Percentiles rank a stretch among this genome's conserved stretches.
These are phyloP conservation scores for Emys orbicularis DNA, from an alignment of 2,797 vertebrate species.

Conservation along the genomic window DNA sequence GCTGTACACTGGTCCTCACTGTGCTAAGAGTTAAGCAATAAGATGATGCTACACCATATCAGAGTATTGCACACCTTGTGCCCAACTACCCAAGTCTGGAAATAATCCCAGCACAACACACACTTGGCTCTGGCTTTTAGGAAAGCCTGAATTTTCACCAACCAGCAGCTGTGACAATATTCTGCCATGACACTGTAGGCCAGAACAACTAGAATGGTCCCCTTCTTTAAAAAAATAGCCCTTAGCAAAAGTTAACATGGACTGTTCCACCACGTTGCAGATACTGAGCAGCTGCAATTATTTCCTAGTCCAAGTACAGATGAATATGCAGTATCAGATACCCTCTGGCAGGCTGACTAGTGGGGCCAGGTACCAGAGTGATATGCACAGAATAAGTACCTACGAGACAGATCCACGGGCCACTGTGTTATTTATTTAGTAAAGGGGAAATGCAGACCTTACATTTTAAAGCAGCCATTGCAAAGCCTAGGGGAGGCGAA, in stretches of 20 bases:
- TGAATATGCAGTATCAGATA: neutral
- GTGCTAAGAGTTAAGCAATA: neutral
- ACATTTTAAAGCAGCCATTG: neutral
- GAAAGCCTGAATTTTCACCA: neutral
- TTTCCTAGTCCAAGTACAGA: neutral
- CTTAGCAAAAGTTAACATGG: neutral
- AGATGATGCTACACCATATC: fast-evolving
- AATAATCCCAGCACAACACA: neutral
- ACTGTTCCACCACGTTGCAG: neutral
- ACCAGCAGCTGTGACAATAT: neutral
- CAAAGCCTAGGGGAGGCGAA: neutral
- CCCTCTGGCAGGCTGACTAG: neutral
- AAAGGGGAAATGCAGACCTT: fast-evolving
- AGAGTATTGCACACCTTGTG: neutral
- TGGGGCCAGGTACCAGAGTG: neutral
- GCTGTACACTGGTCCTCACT: fast-evolving
- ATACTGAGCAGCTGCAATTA: neutral
- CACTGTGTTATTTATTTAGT: neutral
- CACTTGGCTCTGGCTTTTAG: neutral
- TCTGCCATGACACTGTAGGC: neutral
- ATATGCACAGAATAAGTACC: neutral
- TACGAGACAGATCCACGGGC: neutral
- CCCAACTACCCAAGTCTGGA: neutral
- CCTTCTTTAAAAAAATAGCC: neutral
- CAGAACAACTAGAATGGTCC: neutral